Conservation (phyloP, 2,113 vertebrate genomes). For the Chionis minor region DNA sequence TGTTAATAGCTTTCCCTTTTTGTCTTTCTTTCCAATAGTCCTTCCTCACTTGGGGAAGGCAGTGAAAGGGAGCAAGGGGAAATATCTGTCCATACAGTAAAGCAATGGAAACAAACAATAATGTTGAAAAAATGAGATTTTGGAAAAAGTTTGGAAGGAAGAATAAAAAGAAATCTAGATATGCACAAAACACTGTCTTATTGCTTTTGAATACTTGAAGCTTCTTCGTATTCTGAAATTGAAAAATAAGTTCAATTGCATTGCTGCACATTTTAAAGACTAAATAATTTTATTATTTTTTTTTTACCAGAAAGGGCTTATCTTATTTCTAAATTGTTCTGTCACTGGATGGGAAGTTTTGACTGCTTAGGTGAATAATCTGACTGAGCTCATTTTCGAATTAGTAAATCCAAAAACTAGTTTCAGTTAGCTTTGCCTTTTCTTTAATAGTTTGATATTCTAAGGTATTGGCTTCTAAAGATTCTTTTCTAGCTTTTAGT, state of each 20-base stretch:
- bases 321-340: background rate
- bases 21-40: background rate
- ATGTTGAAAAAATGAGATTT: background rate
- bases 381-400: background rate
- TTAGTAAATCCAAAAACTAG: background rate
- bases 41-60: background rate
- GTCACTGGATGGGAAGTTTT: background rate
- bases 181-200: background rate
- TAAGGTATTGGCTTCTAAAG: background rate
- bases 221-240: background rate
- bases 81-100: background rate
- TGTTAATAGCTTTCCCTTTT: background rate
- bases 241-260: background rate
- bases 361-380: background rate
- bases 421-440: background rate
- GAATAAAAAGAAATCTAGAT: background rate
- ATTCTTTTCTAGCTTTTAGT: background rate
- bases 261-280: background rate
- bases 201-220: background rate
- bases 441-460: background rate
- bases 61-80: background rate
- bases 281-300: background rate
- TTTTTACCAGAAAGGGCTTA: background rate
- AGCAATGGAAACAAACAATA: background rate
- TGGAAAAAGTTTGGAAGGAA: background rate